These are phyloP conservation scores for Labia minor DNA, from an alignment of 2,888 invertebrate genomes.

Conservation along the genomic window DNA sequence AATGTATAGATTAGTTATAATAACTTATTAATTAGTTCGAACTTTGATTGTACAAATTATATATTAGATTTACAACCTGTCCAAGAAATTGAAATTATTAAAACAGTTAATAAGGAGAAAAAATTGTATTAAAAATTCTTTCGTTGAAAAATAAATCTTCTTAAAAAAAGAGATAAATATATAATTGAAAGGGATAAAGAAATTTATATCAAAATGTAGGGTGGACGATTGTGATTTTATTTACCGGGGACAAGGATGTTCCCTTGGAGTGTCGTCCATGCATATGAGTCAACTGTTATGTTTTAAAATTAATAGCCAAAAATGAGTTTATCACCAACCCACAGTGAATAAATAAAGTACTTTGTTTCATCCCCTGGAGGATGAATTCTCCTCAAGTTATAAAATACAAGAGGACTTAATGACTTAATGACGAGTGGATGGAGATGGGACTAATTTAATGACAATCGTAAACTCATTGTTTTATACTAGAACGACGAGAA, in stretches of 20 bases:
- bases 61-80: no score
- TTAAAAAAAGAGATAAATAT: no score
- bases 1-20: no score
- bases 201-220: no score
- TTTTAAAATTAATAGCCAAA: slow-evolving; percentile 13
- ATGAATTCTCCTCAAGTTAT: background rate
- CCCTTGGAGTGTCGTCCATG: background rate
- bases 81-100: no score
- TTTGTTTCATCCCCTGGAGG: background rate
- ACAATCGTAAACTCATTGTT: slow-evolving; percentile 13
- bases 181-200: no score
- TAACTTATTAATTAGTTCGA: no score
- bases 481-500: background rate
- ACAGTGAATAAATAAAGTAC: slow-evolving; percentile 13
- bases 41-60: no score
- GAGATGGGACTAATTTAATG: background rate
- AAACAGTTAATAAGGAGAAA: no score
- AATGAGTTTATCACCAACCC: background rate
- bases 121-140: no score
- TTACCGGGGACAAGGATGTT: background rate
- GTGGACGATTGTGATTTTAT: background rate
- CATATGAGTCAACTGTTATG: slow-evolving; percentile 13
- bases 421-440: background rate
- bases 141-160: no score
- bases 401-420: slow-evolving; percentile 4